Evolutionary conservation across 2,797 vertebrate species (phyloP).

Genomic region (Mus minutoides): DNA sequence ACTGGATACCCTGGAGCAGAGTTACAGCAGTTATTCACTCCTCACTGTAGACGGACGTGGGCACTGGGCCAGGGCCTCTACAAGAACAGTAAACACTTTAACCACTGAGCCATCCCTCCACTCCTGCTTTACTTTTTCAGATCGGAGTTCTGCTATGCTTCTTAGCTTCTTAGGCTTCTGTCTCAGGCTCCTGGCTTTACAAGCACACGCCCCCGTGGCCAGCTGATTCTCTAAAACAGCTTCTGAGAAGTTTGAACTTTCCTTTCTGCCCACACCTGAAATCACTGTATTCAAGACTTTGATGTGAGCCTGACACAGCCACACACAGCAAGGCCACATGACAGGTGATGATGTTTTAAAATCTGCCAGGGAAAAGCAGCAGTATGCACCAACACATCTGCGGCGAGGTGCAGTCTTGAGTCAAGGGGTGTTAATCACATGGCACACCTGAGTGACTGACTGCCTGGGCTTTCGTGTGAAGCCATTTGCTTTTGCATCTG

Average conservation of each 20-base stretch:
- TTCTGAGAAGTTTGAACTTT: constrained; percentile 24
- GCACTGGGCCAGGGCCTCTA: neutral
- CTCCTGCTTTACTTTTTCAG: neutral
- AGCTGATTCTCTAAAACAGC: neutral
- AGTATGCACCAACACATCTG: neutral
- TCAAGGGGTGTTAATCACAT: neutral
- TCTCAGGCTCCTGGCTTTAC: neutral
- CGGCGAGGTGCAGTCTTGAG: neutral
- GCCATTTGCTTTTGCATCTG: neutral
- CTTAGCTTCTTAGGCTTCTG: neutral
- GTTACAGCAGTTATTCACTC: too few species aligned
- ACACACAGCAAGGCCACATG: neutral
- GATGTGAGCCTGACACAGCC: neutral
- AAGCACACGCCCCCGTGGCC: neutral
- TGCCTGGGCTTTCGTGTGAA: neutral
- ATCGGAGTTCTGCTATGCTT: neutral
- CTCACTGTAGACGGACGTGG: neutral
- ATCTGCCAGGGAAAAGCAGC: neutral
- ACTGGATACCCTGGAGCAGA: neutral
- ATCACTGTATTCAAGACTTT: neutral
- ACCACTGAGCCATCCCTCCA: neutral
- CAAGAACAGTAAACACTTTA: neutral
- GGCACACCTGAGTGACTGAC: neutral
- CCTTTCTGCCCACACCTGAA: neutral
- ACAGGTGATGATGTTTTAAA: neutral